These are phyloP conservation scores for Betta splendens DNA, from an alignment of 2,797 vertebrate species.

Conservation along the genomic window DNA sequence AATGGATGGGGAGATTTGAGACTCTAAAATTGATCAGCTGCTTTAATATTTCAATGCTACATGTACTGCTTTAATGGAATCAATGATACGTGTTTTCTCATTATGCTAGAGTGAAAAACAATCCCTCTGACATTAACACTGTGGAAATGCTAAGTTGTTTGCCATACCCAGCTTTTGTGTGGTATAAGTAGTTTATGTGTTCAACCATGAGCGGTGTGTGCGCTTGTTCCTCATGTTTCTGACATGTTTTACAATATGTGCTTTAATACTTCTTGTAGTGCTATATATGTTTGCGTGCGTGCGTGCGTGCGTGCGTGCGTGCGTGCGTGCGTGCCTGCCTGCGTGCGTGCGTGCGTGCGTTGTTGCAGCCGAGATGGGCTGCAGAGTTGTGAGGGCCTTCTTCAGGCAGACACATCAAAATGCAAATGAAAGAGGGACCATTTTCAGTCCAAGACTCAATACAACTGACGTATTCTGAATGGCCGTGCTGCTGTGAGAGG, in stretches of 20 bases:
- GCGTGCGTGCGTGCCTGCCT: constrained; percentile 25
- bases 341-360: no score
- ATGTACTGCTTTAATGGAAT: no score
- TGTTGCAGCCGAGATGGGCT: constrained; percentile 25
- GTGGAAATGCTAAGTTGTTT: no score
- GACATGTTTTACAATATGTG: not conserved
- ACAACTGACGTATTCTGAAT: constrained; percentile 31
- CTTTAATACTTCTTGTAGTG: constrained; percentile 10
- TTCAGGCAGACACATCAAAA: constrained; percentile 58
- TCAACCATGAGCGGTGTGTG: no score
- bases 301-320: constrained; percentile 11
- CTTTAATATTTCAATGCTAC: no score
- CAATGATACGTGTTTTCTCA: no score
- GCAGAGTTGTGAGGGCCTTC: constrained; percentile 44
- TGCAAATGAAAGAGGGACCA: constrained; percentile 48
- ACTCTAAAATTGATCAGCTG: no score
- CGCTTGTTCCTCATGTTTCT: constrained; percentile 3
- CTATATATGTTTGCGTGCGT: constrained; percentile 18
- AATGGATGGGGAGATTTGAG: no score
- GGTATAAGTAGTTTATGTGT: no score
- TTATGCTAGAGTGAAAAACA: no score
- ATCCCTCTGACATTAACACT: no score
- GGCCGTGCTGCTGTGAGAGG: constrained; percentile 8
- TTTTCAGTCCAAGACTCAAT: constrained; percentile 23
- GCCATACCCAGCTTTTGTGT: no score